These are phyloP conservation scores for Oedothorax gibbosus DNA, from an alignment of 1,140 invertebrate genomes.

Conservation along the genomic window DNA sequence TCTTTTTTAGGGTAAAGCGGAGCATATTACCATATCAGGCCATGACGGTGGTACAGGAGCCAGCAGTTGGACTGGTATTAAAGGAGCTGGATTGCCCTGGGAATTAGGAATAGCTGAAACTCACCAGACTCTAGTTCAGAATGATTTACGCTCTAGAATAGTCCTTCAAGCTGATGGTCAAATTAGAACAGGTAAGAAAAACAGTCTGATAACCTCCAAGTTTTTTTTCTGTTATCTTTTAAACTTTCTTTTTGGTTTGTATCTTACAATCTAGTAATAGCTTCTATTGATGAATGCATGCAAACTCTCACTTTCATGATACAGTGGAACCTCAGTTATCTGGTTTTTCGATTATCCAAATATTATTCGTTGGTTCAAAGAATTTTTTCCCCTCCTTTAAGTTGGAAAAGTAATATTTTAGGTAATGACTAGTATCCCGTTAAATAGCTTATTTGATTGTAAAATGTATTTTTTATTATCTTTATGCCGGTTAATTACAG, in stretches of 20 bases:
- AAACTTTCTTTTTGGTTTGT: no score
- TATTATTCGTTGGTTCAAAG: neutral
- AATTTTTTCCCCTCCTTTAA: neutral
- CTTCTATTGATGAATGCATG: no score
- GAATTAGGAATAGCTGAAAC: constrained; percentile 97
- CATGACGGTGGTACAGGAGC: constrained; percentile 99
- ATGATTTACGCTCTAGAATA: constrained; percentile 93
- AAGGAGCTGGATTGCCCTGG: constrained; percentile 96
- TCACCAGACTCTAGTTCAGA: constrained; percentile 93
- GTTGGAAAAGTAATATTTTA: neutral
- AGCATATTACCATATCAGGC: constrained; percentile 98
- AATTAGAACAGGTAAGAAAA: constrained; percentile 78
- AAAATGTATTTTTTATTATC: neutral
- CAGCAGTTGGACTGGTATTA: constrained; percentile 94
- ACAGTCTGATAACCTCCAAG: no score
- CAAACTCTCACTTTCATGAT: no score
- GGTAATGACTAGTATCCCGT: neutral
- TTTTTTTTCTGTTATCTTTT: no score
- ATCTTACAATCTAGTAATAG: no score
- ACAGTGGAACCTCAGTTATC: neutral
- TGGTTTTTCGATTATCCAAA: neutral
- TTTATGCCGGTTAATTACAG: neutral
- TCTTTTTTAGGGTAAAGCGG: constrained; percentile 86
- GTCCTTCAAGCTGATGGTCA: constrained; percentile 96
- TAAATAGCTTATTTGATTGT: neutral